A percentile compares a stretch with the other conserved stretches of the same genome.
Evolutionary conservation across 2,797 vertebrate genomes (phyloP).

Genomic region (Macroramphosus scolopax): DNA sequence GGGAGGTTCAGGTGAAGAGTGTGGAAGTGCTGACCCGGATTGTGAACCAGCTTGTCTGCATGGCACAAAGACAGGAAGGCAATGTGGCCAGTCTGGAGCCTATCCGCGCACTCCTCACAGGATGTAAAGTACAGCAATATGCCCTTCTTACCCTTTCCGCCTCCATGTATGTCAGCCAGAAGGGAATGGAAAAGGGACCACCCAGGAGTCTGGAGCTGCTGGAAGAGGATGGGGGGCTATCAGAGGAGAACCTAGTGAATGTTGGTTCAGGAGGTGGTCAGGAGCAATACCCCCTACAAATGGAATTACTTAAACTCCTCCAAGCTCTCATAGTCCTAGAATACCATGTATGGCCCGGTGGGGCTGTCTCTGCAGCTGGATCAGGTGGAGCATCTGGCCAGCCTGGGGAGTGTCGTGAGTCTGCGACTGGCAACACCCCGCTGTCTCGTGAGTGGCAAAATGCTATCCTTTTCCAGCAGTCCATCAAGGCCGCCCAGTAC

Average conservation of each 20-base stretch:
- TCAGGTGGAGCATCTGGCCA: slow-evolving; percentile 47
- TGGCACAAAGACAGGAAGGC: slow-evolving; percentile 63
- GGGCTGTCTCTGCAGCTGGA: slow-evolving; percentile 35
- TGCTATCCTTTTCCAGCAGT: slow-evolving; percentile 90
- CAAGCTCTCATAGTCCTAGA: slow-evolving; percentile 92
- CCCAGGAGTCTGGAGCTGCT: slow-evolving; percentile 31
- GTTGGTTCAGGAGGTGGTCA: slow-evolving; percentile 81
- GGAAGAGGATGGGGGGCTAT: slow-evolving; percentile 71
- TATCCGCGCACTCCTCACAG: slow-evolving; percentile 79
- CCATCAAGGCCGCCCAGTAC: slow-evolving; percentile 88
- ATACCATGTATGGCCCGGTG: slow-evolving; percentile 78
- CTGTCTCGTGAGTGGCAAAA: slow-evolving; percentile 92
- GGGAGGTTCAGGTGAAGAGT: slow-evolving; percentile 95
- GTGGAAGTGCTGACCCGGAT: slow-evolving; percentile 90
- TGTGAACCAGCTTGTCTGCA: slow-evolving; percentile 78
- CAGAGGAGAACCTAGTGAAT: slow-evolving; percentile 88
- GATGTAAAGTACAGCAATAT: slow-evolving; percentile 89
- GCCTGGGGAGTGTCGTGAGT: slow-evolving; percentile 72
- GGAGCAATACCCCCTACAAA: slow-evolving; percentile 92
- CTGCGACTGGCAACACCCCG: slow-evolving; percentile 63
- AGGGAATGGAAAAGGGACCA: slow-evolving; percentile 64
- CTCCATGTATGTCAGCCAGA: slow-evolving; percentile 91
- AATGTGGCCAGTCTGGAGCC: slow-evolving; percentile 59
- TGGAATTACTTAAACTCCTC: slow-evolving; percentile 91
- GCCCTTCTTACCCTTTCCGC: slow-evolving; percentile 88